Conservation (phyloP, 2,888 invertebrate genomes). For the Ephialtes manifestator region DNA sequence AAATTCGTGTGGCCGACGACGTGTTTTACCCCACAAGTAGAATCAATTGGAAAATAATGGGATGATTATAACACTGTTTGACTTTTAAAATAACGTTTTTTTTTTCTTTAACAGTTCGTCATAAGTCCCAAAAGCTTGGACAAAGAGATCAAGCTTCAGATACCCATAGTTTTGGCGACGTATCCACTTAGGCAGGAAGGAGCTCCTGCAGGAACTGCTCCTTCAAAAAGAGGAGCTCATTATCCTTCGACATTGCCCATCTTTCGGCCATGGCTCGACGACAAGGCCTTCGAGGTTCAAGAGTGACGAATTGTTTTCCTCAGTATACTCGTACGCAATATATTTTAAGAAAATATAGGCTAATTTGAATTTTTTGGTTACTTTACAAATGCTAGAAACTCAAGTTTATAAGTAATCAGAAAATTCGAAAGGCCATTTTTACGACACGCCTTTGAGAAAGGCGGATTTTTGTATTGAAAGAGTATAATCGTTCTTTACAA, state of each 20-base stretch:
- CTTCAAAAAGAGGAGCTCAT: constrained; percentile 94
- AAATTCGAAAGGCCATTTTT: neutral
- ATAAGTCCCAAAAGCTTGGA: constrained; percentile 96
- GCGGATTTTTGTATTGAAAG: neutral
- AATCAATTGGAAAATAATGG: neutral
- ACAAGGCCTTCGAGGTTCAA: constrained; percentile 88
- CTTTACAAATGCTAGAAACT: neutral
- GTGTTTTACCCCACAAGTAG: too few relatives aligned
- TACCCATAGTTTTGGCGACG: constrained; percentile 96
- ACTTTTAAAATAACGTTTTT: neutral
- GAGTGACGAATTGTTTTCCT: constrained; percentile 75
- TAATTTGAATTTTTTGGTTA: neutral
- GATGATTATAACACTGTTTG: too few relatives aligned
- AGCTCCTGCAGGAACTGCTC: constrained; percentile 89
- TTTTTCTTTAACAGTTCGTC: constrained; percentile 90
- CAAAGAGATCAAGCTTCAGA: constrained; percentile 96
- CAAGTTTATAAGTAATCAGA: neutral
- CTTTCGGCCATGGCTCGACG: constrained; percentile 95
- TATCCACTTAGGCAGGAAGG: constrained; percentile 93
- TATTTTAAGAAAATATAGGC: neutral
- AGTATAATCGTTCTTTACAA: neutral
- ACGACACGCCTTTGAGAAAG: neutral
- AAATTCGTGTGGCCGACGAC: too few relatives aligned
- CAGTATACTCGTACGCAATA: neutral
- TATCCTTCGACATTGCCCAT: constrained; percentile 97